Percentiles rank a stretch among this genome's conserved stretches.
These are phyloP conservation scores for Theocolax elegans DNA, from an alignment of 1,140 invertebrate genomes.

Conservation along the genomic window DNA sequence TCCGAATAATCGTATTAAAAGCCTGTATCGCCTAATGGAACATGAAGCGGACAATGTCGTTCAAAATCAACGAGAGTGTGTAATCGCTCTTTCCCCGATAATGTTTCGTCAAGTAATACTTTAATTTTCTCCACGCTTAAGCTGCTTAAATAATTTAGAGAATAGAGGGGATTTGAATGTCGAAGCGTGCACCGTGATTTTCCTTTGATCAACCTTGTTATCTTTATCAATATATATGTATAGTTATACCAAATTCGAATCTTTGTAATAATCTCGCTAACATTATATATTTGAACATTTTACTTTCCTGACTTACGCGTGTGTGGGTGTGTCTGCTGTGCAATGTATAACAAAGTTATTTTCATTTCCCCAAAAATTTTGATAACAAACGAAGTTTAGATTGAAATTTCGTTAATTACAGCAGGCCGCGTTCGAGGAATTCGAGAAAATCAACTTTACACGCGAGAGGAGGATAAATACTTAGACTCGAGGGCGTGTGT, in stretches of 20 bases:
- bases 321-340: too few species aligned
- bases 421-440: too few species aligned
- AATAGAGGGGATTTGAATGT: too few species aligned
- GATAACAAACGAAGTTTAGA: not conserved
- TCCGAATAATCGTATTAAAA: conserved; percentile 30
- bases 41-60: conserved; percentile 1
- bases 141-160: conserved; percentile 53
- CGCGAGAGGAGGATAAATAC: not conserved
- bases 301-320: too few species aligned
- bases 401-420: not conserved
- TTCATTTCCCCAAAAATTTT: too few species aligned
- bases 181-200: not conserved
- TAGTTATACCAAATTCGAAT: too few species aligned
- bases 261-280: too few species aligned
- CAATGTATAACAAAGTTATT: too few species aligned
- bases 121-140: conserved; percentile 52
- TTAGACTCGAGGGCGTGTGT: not conserved
- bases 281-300: too few species aligned
- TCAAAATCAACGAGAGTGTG: too few species aligned
- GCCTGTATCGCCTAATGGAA: conserved; percentile 21
- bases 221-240: too few species aligned
- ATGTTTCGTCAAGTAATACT: conserved; percentile 33
- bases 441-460: not conserved
- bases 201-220: conserved; percentile 26
- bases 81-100: not conserved